phyloP scores from a whole-genome alignment of 1,140 invertebrate genomes.

The Antheraea mylitta region DNA sequence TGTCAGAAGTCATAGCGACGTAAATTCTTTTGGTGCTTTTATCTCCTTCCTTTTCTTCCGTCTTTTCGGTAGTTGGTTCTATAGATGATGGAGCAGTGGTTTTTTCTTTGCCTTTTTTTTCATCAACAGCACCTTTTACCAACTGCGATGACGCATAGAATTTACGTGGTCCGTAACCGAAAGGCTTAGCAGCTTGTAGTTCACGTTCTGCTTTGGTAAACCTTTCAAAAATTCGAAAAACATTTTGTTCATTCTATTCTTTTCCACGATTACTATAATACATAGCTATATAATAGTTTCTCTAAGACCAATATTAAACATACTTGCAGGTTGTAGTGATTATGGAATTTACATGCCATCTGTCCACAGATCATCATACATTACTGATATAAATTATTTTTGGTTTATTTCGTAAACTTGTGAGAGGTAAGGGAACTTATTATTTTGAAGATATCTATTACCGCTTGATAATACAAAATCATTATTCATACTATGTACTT shows the following conservation, averaged over 20 bases:
- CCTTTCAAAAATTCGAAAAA: slow-evolving; percentile 55
- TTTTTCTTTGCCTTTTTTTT: slow-evolving; percentile 68
- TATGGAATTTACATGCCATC: too few relatives aligned
- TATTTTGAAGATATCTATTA: too few relatives aligned
- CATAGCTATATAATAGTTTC: too few relatives aligned
- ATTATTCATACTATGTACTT: too few relatives aligned
- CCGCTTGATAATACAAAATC: too few relatives aligned
- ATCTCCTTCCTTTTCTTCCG: slow-evolving; percentile 27
- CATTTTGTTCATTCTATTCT: not conserved
- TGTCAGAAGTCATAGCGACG: slow-evolving; percentile 96
- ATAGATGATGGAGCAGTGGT: slow-evolving; percentile 84
- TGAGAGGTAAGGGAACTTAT: too few relatives aligned
- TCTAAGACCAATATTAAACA: too few relatives aligned
- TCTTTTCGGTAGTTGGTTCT: slow-evolving; percentile 20
- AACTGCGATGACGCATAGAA: slow-evolving; percentile 84
- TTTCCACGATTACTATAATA: too few relatives aligned
- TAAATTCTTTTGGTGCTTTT: slow-evolving; percentile 85
- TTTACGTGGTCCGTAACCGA: slow-evolving; percentile 91
- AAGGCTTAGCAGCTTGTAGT: slow-evolving; percentile 92
- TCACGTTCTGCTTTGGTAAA: slow-evolving; percentile 97
- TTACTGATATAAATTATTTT: too few relatives aligned
- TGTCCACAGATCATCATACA: too few relatives aligned
- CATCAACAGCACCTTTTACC: slow-evolving; percentile 34
- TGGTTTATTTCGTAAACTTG: too few relatives aligned
- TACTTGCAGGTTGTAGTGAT: too few relatives aligned